Evolutionary conservation across 2,113 vertebrate species (phyloP).

Genomic region (Hoplias malabaricus): DNA sequence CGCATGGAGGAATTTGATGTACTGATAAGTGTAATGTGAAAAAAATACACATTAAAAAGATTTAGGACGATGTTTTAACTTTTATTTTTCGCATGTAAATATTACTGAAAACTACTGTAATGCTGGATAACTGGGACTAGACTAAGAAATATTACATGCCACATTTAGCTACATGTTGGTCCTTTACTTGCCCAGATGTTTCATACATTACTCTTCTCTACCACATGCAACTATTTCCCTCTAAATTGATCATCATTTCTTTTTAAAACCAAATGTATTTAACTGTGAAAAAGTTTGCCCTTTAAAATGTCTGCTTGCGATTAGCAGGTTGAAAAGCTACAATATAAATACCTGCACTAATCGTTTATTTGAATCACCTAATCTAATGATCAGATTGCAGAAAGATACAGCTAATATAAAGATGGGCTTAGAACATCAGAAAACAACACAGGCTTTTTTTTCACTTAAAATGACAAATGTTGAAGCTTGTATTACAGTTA

Average conservation of each 20-base stretch:
- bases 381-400: not conserved
- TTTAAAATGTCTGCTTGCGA: too few species aligned
- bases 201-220: too few species aligned
- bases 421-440: not conserved
- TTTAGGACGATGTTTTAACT: not conserved
- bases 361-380: not conserved
- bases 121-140: not conserved
- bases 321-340: not conserved
- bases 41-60: constrained; percentile 7
- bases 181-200: too few species aligned
- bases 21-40: constrained; percentile 37
- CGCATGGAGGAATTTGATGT: constrained; percentile 32
- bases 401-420: not conserved
- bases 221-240: too few species aligned
- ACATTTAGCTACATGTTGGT: not conserved
- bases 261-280: too few species aligned
- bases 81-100: not conserved
- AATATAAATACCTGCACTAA: not conserved
- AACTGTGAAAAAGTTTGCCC: too few species aligned
- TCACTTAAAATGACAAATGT: too few species aligned
- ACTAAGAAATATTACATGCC: not conserved
- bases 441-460: not conserved
- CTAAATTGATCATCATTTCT: too few species aligned
- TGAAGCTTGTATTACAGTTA: too few species aligned
- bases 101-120: not conserved